A percentile compares a stretch with the other conserved stretches of the same genome.
phyloP scores from a whole-genome alignment of 2,113 vertebrate genomes.

The Nycticebus coucang region DNA sequence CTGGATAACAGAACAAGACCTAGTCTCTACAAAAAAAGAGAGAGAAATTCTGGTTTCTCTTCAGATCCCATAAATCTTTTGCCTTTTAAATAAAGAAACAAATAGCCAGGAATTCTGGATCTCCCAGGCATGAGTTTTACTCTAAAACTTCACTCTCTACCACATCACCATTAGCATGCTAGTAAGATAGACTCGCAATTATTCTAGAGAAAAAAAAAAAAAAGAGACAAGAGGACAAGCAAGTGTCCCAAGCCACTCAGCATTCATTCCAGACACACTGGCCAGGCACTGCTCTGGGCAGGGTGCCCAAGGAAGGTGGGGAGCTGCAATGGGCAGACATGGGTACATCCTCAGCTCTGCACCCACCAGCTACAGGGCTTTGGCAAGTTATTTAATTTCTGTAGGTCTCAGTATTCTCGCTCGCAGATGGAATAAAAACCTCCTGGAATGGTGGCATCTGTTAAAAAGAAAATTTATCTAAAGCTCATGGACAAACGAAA shows the following conservation, averaged over 20 bases:
- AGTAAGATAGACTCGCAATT: not conserved
- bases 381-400: not conserved
- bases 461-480: not conserved
- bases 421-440: not conserved
- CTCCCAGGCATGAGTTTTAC: not conserved
- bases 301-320: not conserved
- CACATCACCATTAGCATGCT: not conserved
- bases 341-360: not conserved
- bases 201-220: not conserved
- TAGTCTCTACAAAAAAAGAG: no score
- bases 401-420: not conserved
- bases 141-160: not conserved
- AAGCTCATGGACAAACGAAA: not conserved
- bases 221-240: not conserved
- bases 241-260: not conserved
- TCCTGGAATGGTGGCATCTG: not conserved
- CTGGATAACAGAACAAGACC: no score
- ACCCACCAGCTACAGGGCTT: not conserved
- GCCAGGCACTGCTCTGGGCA: not conserved
- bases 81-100: not conserved
- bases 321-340: not conserved
- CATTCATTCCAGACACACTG: slow-evolving; percentile 21
- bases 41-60: no score
- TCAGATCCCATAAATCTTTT: no score
- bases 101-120: not conserved